These are phyloP conservation scores for Hyppa rectilinea DNA, from an alignment of 2,888 invertebrate genomes.

Conservation along the genomic window DNA sequence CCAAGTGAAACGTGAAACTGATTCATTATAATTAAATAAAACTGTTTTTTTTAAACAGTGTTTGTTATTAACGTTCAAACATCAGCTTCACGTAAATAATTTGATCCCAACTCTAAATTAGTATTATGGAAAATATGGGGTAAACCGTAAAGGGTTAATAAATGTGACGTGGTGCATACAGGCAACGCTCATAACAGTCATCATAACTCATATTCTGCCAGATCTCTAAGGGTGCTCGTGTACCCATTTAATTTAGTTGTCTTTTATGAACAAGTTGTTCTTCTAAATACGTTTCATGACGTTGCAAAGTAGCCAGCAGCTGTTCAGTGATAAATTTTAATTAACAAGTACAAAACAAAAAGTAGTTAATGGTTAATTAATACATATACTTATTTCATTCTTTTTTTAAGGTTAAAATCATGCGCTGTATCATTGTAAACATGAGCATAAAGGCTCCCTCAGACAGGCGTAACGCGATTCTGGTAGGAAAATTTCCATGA, in stretches of 20 bases:
- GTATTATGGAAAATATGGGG: not conserved
- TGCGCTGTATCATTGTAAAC: constrained; percentile 4
- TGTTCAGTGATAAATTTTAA: constrained; percentile 26
- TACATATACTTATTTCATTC: constrained; percentile 19
- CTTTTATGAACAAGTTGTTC: constrained; percentile 4
- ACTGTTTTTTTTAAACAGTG: not conserved
- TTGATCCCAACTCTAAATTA: not conserved
- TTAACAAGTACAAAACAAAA: constrained; percentile 35
- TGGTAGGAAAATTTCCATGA: too few relatives aligned
- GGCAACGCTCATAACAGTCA: constrained; percentile 19
- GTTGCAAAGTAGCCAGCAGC: constrained; percentile 14
- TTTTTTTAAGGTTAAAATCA: constrained; percentile 24
- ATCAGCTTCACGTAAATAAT: not conserved
- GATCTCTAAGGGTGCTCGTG: constrained; percentile 38
- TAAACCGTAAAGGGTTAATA: not conserved
- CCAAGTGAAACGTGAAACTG: constrained; percentile 69
- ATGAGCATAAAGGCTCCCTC: too few relatives aligned
- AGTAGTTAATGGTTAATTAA: constrained; percentile 10
- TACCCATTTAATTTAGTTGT: constrained; percentile 26
- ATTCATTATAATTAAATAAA: constrained; percentile 53
- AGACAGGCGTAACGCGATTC: too few relatives aligned
- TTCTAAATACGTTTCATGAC: constrained; percentile 32
- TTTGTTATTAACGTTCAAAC: constrained; percentile 3
- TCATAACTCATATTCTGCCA: constrained; percentile 20
- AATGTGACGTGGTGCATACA: not conserved